A percentile compares a stretch with the other conserved stretches of the same genome.
Evolutionary conservation across 2,113 vertebrate species (phyloP).

Genomic region (Accipiter cooperii): DNA sequence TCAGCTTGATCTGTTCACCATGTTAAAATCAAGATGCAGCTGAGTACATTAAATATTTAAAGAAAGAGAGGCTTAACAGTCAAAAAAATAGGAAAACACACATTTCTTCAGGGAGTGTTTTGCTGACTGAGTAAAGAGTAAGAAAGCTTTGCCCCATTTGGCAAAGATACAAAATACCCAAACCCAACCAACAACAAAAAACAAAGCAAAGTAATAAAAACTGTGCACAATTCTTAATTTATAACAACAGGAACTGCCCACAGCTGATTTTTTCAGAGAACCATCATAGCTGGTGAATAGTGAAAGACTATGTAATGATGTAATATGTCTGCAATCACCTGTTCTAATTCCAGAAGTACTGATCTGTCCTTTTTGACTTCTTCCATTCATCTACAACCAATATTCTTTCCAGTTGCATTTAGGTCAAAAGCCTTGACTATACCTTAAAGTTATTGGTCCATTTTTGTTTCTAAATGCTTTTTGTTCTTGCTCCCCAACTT

Average conservation of each 20-base stretch:
- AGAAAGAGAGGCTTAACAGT: not conserved
- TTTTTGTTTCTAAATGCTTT: not conserved
- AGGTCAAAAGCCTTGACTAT: not conserved
- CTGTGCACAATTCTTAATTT: not conserved
- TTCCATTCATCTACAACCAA: not conserved
- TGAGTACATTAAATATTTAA: not conserved
- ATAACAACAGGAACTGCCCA: not conserved
- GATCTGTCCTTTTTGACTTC: not conserved
- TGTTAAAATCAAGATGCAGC: not conserved
- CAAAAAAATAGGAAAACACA: not conserved
- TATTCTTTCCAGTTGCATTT: not conserved
- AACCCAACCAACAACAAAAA: not conserved
- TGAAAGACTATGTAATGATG: not conserved
- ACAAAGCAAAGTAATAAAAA: not conserved
- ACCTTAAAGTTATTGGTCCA: not conserved
- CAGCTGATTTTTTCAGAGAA: not conserved
- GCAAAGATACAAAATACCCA: not conserved
- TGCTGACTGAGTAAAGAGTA: not conserved
- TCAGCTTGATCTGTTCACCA: not conserved
- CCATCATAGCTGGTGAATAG: not conserved
- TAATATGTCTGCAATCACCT: not conserved
- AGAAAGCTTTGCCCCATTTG: not conserved
- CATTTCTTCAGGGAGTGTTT: not conserved
- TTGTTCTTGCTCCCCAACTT: not conserved
- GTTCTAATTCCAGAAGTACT: not conserved